Evolutionary conservation across 2,113 vertebrate genomes (phyloP).

Genomic region (Pangasianodon hypophthalmus): DNA sequence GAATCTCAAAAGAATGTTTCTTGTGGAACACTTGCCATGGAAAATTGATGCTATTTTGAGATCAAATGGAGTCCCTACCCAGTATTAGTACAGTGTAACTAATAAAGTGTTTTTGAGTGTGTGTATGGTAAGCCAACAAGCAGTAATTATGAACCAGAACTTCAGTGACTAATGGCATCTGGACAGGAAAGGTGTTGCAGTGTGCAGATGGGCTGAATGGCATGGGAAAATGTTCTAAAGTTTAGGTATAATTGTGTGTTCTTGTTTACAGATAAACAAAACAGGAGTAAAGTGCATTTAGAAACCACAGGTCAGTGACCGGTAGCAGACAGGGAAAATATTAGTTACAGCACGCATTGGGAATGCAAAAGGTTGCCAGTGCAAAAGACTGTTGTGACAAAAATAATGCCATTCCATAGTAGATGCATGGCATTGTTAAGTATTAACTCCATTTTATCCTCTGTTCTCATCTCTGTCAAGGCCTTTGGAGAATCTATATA

Average conservation of each 20-base stretch:
- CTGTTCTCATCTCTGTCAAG: not conserved
- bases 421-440: not conserved
- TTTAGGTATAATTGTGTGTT: too few species aligned
- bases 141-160: too few species aligned
- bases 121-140: too few species aligned
- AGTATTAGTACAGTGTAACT: not conserved
- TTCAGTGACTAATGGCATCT: not conserved
- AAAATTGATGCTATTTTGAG: too few species aligned
- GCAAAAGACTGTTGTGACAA: not conserved
- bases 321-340: not conserved
- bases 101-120: too few species aligned
- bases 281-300: not conserved
- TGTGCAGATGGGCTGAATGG: too few species aligned
- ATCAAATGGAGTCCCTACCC: too few species aligned
- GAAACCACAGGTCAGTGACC: not conserved
- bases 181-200: too few species aligned
- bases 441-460: not conserved
- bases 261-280: too few species aligned
- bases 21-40: too few species aligned
- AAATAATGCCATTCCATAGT: not conserved
- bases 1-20: too few species aligned
- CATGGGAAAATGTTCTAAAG: too few species aligned
- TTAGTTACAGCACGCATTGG: not conserved
- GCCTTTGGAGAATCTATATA: not conserved
- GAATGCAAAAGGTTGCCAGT: not conserved